Base-by-base conservation (phyloP, 2,888 invertebrate genomes). In the Omphaloscelis lunosa region DNA sequence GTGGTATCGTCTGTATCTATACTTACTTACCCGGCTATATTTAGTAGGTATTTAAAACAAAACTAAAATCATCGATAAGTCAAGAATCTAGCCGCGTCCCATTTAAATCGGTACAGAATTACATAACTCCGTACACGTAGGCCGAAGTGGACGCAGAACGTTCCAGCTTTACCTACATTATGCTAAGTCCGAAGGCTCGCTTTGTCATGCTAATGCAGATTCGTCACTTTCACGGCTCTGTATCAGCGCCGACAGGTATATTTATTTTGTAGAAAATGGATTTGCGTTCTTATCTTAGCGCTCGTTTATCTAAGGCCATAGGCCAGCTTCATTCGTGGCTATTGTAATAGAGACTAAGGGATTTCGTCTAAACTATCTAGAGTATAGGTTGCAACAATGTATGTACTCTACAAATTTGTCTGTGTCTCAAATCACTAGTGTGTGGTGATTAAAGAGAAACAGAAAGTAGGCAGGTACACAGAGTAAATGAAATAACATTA, bases 171-270 rank as follows among this genome's bases (percentile, higher is more conserved):
- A 71, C 78, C 68, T 77, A 81, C 63, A 81, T 86, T 86, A 86
- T 84, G 74, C 78, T 74, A 72, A 78, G 71, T 68, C 77, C 63
- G 34, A 66, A 72, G 79, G 74, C 23, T 58, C 73, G 59, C 85
- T 86, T 87, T 86, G 79, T 79, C 41, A 83, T 83, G 83, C 58
- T 80, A 85, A 86, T 86, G 34, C 72, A 67, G 68, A 82, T 82
- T 82, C 76, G 77, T 82, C 80, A 80, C 75, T 85, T 75, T 75
- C 68, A 59, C 63, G 34, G 51, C 51, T 62, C 59, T 67, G 61
- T 71, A 66, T 75, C 72, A 71, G 70, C n/a, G 56, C 53, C 56
- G 82, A 70, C 74, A 70, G 69, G 74, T 85, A 78, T 82, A 82
- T 84, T 84, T 85, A 85, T 84, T 66, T 78, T 78, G 79, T 61